Evolutionary conservation across 1,140 invertebrate species (phyloP).

Genomic region (Centruroides vittatus): DNA sequence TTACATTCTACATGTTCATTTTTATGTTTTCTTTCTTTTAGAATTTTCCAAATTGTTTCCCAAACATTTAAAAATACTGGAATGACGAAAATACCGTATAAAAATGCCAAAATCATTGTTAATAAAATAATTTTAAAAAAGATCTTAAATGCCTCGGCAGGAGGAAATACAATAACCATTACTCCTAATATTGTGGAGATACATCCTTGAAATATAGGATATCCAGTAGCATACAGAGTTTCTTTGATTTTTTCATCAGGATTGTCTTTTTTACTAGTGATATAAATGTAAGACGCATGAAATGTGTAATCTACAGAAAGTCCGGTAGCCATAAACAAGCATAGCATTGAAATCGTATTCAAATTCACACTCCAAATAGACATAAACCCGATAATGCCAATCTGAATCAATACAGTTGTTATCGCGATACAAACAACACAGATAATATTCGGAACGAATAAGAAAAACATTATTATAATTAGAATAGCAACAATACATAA

Average conservation of each 20-base stretch:
- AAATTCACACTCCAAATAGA: constrained; percentile 84
- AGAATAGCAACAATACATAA: constrained; percentile 77
- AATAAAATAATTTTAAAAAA: constrained; percentile 97
- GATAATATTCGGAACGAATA: constrained; percentile 86
- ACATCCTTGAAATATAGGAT: constrained; percentile 93
- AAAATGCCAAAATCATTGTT: constrained; percentile 81
- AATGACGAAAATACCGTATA: constrained; percentile 48
- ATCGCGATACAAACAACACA: constrained; percentile 89
- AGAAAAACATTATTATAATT: constrained; percentile 88
- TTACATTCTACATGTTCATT: no score
- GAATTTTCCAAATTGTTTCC: no score
- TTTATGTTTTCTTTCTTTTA: no score
- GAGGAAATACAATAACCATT: constrained; percentile 64
- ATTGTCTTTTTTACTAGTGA: constrained; percentile 46
- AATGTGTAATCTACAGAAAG: constrained; percentile 95
- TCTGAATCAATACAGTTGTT: constrained; percentile 84
- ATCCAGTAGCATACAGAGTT: constrained; percentile 70
- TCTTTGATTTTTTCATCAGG: constrained; percentile 55
- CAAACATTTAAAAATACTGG: no score
- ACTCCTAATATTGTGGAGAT: constrained; percentile 82
- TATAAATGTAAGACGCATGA: constrained; percentile 91
- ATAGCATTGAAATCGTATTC: constrained; percentile 96
- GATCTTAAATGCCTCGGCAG: constrained; percentile 89
- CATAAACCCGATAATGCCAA: constrained; percentile 91
- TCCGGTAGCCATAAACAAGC: constrained; percentile 95